These are phyloP conservation scores for Anhinga anhinga DNA, from an alignment of 2,113 vertebrate genomes.

Conservation along the genomic window DNA sequence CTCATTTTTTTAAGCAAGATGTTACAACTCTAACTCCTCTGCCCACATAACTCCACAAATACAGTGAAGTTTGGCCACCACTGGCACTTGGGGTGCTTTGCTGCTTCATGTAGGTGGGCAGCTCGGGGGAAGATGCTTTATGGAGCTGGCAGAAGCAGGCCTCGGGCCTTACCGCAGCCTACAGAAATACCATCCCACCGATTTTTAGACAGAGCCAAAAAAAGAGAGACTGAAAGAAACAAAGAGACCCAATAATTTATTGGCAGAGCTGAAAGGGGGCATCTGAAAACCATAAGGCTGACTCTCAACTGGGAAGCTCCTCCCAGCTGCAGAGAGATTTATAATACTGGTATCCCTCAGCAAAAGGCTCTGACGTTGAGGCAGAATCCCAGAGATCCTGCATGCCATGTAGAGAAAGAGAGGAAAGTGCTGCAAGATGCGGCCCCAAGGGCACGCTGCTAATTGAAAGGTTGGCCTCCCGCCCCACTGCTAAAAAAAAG, in stretches of 20 bases:
- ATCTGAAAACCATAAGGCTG: constrained; percentile 52
- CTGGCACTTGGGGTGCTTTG: not conserved
- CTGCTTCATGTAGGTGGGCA: not conserved
- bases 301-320: constrained; percentile 55
- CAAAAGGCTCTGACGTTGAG: constrained; percentile 33
- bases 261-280: constrained; percentile 67
- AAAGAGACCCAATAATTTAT: constrained; percentile 76
- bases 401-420: constrained; percentile 46
- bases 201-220: not conserved
- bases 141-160: not conserved
- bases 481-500: constrained; percentile 40
- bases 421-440: constrained; percentile 55
- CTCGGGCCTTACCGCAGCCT: not conserved
- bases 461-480: constrained; percentile 44
- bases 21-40: not conserved
- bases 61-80: not conserved
- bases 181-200: not conserved
- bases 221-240: constrained; percentile 42
- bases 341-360: constrained; percentile 73
- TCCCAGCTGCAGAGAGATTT: constrained; percentile 65
- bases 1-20: not conserved
- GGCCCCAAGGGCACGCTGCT: constrained; percentile 14
- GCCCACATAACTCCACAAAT: not conserved
- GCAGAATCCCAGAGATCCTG: constrained; percentile 51
- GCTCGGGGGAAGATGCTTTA: not conserved